Percentiles rank a stretch among this genome's conserved stretches.
Conservation (phyloP, 2,113 vertebrate genomes). For the Larimichthys crocea region DNA sequence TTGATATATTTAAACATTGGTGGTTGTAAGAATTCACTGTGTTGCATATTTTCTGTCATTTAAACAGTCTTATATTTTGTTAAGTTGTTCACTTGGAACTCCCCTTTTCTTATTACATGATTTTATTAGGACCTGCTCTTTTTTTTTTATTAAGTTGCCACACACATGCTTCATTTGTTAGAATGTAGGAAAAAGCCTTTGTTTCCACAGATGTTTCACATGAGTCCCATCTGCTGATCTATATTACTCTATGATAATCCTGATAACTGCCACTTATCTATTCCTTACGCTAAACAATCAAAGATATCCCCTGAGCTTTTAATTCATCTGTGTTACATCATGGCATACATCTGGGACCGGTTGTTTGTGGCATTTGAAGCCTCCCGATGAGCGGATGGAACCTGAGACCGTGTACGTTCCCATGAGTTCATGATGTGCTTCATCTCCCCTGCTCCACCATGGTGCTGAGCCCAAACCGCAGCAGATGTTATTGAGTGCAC, state of each 20-base stretch:
- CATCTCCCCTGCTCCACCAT: constrained; percentile 50
- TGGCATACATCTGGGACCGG: constrained; percentile 70
- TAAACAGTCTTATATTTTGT: neutral
- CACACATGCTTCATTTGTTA: constrained; percentile 16
- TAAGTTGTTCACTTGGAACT: neutral
- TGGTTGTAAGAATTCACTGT: neutral
- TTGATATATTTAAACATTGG: neutral
- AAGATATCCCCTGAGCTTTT: constrained; percentile 57
- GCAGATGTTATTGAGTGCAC: constrained; percentile 75
- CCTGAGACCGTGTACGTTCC: constrained; percentile 63
- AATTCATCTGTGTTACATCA: constrained; percentile 73
- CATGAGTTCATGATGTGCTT: constrained; percentile 71
- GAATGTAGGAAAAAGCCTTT: constrained; percentile 15
- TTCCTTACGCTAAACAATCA: constrained; percentile 54
- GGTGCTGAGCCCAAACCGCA: constrained; percentile 61
- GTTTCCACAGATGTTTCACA: constrained; percentile 56
- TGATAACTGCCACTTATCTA: constrained; percentile 56
- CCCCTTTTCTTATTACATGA: neutral
- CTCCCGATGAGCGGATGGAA: constrained; percentile 68
- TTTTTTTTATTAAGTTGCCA: constrained; percentile 9
- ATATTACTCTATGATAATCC: constrained; percentile 33
- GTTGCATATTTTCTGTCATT: neutral
- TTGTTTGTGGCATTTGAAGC: constrained; percentile 74
- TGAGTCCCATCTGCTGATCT: constrained; percentile 43
- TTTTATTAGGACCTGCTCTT: neutral